Percentiles rank a stretch among this genome's conserved stretches.
Evolutionary conservation across 2,113 vertebrate genomes (phyloP).

Genomic region (Colossoma macropomum): DNA sequence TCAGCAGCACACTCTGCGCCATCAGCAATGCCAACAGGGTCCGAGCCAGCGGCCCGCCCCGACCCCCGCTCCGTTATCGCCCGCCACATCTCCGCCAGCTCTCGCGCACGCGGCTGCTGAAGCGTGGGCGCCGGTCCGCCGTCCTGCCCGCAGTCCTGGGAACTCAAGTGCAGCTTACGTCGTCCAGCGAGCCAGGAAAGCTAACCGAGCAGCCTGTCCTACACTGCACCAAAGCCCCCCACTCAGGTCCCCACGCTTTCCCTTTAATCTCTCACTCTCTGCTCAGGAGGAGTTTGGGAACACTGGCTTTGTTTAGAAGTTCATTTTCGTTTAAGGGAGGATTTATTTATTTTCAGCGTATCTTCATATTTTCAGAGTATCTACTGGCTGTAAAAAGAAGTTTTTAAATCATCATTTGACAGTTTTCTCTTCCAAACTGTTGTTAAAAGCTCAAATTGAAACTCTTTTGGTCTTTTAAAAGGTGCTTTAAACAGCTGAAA

Average conservation of each 20-base stretch:
- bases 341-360: no score
- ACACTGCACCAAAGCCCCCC: conserved; percentile 77
- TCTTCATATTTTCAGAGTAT: no score
- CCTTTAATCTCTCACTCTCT: background rate
- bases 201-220: conserved; percentile 82
- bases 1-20: conserved; percentile 81
- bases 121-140: conserved; percentile 80
- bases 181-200: conserved; percentile 80
- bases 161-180: conserved; percentile 79
- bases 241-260: conserved; percentile 69
- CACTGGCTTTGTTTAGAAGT: no score
- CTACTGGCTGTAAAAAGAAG: no score
- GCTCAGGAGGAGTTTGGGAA: no score
- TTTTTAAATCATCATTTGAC: no score
- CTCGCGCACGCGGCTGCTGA: conserved; percentile 90
- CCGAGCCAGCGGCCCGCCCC: conserved; percentile 82
- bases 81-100: conserved; percentile 86
- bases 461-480: no score
- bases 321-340: background rate
- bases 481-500: no score
- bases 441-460: no score
- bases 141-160: conserved; percentile 85
- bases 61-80: conserved; percentile 86
- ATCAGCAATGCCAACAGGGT: conserved; percentile 94
- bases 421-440: no score